Evolutionary conservation across 1,140 invertebrate species (phyloP).

Genomic region (Sycophaga agraensis): DNA sequence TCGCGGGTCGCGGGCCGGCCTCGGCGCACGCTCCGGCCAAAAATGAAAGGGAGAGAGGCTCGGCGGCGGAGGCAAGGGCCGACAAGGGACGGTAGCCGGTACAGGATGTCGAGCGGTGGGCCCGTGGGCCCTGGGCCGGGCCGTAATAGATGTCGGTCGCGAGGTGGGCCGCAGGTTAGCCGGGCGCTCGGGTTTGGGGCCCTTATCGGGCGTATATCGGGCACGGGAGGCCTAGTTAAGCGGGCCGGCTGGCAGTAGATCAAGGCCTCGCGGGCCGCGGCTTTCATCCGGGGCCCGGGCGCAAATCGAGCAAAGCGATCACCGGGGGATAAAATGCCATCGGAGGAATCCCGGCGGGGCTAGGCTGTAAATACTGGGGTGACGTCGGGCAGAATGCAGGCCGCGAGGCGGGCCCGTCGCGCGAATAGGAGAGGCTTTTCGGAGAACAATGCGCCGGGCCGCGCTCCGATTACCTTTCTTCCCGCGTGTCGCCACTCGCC

Average conservation of each 20-base stretch:
- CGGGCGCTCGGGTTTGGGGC: no score
- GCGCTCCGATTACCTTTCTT: slow-evolving; percentile 8
- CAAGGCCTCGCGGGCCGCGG: slow-evolving; percentile 56
- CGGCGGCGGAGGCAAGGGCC: no score
- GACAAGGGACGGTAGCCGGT: background rate
- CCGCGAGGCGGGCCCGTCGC: background rate
- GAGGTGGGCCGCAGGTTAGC: background rate
- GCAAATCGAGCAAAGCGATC: slow-evolving; percentile 41
- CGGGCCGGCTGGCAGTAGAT: slow-evolving; percentile 51
- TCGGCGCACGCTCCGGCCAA: no score
- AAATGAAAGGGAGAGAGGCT: no score
- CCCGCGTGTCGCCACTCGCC: background rate
- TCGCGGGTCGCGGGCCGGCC: no score
- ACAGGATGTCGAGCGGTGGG: background rate
- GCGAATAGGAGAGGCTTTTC: slow-evolving; percentile 15
- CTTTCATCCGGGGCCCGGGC: slow-evolving; percentile 53
- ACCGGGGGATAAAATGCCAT: slow-evolving; percentile 43
- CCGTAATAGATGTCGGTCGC: background rate
- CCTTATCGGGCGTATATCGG: slow-evolving; percentile 50
- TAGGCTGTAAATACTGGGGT: slow-evolving; percentile 52
- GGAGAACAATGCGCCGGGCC: slow-evolving; percentile 23
- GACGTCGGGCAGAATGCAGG: slow-evolving; percentile 45
- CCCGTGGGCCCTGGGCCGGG: no score
- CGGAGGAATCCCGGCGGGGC: slow-evolving; percentile 45
- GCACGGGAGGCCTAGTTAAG: slow-evolving; percentile 48